phyloP scores from a whole-genome alignment of 2,797 vertebrate species.

The Caiman crocodilus region DNA sequence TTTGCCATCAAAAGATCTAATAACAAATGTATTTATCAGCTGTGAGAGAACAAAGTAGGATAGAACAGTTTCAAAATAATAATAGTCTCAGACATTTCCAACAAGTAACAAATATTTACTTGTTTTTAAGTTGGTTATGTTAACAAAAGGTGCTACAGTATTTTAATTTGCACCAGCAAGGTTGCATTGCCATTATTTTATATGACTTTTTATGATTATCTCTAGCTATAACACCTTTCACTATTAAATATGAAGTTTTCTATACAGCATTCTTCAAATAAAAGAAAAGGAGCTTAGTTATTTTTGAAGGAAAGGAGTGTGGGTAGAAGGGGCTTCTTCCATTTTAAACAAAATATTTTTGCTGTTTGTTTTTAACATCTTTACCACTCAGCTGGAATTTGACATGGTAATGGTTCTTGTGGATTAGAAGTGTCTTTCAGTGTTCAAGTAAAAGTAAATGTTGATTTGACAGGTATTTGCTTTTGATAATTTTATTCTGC shows the following conservation, averaged over 20 bases:
- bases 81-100: background rate
- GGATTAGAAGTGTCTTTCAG: background rate
- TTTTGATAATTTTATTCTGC: background rate
- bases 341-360: background rate
- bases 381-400: background rate
- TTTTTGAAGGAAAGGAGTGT: background rate
- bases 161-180: too few species aligned
- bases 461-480: background rate
- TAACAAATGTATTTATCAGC: background rate
- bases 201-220: background rate
- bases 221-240: background rate
- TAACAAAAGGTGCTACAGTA: too few species aligned
- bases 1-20: background rate
- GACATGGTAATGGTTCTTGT: too few species aligned
- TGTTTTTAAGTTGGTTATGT: too few species aligned
- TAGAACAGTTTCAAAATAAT: background rate
- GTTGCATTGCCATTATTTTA: too few species aligned
- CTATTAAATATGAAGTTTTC: background rate
- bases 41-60: background rate
- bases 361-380: background rate
- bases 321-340: background rate
- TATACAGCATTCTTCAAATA: background rate
- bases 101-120: background rate
- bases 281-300: rapidly evolving
- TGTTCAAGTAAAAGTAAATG: too few species aligned